Evolutionary conservation across 2,113 vertebrate genomes (phyloP).

Genomic region (Phrynocephalus versicolor): DNA sequence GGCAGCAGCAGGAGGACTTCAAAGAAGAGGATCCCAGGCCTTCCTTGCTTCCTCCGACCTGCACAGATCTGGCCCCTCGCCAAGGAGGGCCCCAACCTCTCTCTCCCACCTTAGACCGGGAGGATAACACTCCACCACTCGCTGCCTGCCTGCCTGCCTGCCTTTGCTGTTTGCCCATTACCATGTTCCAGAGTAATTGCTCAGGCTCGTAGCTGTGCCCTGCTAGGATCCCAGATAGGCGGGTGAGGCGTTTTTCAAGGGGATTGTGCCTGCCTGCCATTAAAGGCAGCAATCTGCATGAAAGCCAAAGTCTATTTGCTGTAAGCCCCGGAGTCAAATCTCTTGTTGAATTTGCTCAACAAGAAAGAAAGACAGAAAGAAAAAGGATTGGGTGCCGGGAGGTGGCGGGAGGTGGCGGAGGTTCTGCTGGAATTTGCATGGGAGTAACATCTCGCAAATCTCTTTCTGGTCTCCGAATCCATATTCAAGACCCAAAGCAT

Average conservation of each 20-base stretch:
- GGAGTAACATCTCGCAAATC: slow-evolving; percentile 78
- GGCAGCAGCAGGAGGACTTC: not conserved
- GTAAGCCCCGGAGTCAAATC: slow-evolving; percentile 72
- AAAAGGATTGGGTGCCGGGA: too few relatives aligned
- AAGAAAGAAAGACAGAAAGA: not conserved
- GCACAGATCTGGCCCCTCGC: not conserved
- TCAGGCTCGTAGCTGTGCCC: slow-evolving; percentile 74
- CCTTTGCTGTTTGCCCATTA: slow-evolving; percentile 69
- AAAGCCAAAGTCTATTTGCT: slow-evolving; percentile 64
- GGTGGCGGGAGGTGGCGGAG: slow-evolving; percentile 36
- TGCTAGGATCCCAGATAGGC: slow-evolving; percentile 51
- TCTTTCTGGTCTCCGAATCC: slow-evolving; percentile 70
- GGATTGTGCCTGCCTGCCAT: slow-evolving; percentile 42
- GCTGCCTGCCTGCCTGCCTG: not conserved
- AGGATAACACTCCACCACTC: slow-evolving; percentile 23
- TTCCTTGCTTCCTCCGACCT: too few relatives aligned
- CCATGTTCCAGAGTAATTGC: slow-evolving; percentile 70
- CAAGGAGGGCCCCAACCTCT: too few relatives aligned
- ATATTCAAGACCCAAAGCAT: slow-evolving; percentile 69
- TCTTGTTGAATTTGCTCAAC: slow-evolving; percentile 76
- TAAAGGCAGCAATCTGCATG: slow-evolving; percentile 11
- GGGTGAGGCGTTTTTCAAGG: slow-evolving; percentile 59
- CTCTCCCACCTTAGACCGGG: slow-evolving; percentile 19
- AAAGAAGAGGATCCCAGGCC: too few relatives aligned
- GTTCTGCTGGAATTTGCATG: slow-evolving; percentile 77